Conservation (phyloP, 2,888 invertebrate genomes). For the Agelastica alni region DNA sequence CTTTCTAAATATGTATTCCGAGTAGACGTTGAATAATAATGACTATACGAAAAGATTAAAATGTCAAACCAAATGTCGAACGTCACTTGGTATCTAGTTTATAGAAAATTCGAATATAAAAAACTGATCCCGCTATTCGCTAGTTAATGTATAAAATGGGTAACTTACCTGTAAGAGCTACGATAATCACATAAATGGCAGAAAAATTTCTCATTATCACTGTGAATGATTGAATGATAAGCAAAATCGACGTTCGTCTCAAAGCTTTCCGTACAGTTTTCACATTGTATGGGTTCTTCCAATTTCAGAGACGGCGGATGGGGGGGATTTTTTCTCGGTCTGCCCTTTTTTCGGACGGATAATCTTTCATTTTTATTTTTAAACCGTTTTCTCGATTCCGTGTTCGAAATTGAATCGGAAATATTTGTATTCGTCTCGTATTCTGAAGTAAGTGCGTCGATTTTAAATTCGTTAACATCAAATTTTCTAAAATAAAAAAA, state of each 20-base stretch:
- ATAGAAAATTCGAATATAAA: no score
- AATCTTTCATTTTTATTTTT: background rate
- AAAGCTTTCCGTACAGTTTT: background rate
- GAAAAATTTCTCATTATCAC: background rate
- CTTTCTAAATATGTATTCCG: no score
- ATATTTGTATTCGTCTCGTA: no score
- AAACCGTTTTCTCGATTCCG: background rate
- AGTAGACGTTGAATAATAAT: no score
- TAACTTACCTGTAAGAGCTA: background rate
- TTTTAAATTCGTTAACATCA: no score
- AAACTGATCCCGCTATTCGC: no score
- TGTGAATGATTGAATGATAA: background rate
- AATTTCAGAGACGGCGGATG: background rate
- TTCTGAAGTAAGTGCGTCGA: no score
- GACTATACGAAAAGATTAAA: no score
- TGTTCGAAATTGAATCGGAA: no score
- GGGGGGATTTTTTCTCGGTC: background rate
- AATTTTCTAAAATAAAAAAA: no score
- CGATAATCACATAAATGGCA: slow-evolving; percentile 36
- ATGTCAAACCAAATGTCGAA: no score
- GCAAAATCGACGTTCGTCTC: background rate
- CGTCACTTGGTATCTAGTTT: no score
- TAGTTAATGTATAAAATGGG: background rate
- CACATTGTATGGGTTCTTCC: background rate
- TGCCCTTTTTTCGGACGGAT: background rate